Evolutionary conservation across 1,140 invertebrate genomes (phyloP), one percentile per base, ranked within the genome.

Genomic region (Bombus superbus): DNA sequence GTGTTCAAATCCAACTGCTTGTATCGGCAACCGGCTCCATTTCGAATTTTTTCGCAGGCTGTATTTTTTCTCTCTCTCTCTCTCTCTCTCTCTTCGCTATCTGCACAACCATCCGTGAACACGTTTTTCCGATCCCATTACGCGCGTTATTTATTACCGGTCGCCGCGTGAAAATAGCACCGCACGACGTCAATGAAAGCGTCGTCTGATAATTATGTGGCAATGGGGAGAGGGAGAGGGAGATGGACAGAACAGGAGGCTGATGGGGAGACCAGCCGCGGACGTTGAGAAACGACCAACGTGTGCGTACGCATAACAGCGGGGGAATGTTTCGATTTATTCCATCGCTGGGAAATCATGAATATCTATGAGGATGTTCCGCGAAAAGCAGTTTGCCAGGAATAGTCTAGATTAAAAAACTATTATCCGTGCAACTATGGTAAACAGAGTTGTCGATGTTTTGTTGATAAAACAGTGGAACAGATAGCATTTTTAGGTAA

Each of bases 111-210:
- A 11, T 38, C 22, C 74, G 83, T 85, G 86, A 79, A 72, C 83
- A 66, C 66, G 64, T 42, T 79, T 84, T 74, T 78, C 75, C 81
- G 76, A 81, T 64, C 69, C 71, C 75, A 81, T 86, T 84, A 89
- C 81, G 66, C 76, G 69, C 72, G 81, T 87, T 90, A 90, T 90
- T 89, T 90, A 87, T 90, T 87, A 82, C 78, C 76, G 76, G 44
- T 76, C 71, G 32, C 5, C 53, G 66, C 11, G 64, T 32, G 66
- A 88, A 86, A 78, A 86, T 82, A 82, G 77, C 68, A 79, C 80
- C 79, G 64, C 40, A n/a, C 79, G 57, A 76, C 79, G 47, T 85
- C 69, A 79, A 87, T 83, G 75, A 47, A 78, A 11, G 64, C 44
- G 64, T 62, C 87, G 69, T 64, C 32, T 85, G 57, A 59, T 78